Evolutionary conservation across 2,888 invertebrate genomes (phyloP).

Genomic region (Anorthoa munda): DNA sequence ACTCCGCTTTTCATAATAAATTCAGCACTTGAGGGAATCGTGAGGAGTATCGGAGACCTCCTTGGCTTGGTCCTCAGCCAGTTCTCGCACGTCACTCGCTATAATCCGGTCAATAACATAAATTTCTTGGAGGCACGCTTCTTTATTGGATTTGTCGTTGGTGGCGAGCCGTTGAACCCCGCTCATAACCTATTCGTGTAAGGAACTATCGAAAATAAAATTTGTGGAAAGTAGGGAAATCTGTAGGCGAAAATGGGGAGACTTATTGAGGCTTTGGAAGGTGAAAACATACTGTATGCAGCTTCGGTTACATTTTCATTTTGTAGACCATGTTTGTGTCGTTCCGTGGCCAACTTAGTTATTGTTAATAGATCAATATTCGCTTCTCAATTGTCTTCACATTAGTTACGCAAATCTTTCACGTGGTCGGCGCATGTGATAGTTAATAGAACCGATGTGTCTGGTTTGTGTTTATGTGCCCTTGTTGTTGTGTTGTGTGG

Average conservation of each 20-base stretch:
- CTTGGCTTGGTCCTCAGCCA: slow-evolving; percentile 75
- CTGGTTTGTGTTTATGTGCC: slow-evolving; percentile 36
- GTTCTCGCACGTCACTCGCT: slow-evolving; percentile 85
- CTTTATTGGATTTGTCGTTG: slow-evolving; percentile 88
- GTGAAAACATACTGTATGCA: slow-evolving; percentile 29
- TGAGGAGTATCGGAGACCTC: slow-evolving; percentile 73
- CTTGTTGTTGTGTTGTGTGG: slow-evolving; percentile 37
- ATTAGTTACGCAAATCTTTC: slow-evolving; percentile 50
- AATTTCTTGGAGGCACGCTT: slow-evolving; percentile 86
- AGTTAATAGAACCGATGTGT: slow-evolving; percentile 41
- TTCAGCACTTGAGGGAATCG: slow-evolving; percentile 65
- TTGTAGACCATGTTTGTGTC: background rate
- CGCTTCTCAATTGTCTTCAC: slow-evolving; percentile 47
- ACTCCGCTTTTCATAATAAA: slow-evolving; percentile 64
- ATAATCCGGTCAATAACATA: slow-evolving; percentile 90
- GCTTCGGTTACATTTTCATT: slow-evolving; percentile 23
- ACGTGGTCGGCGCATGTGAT: slow-evolving; percentile 48
- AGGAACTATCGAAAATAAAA: slow-evolving; percentile 81
- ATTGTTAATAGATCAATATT: slow-evolving; percentile 45
- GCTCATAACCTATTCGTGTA: slow-evolving; percentile 79
- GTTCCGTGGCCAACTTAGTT: background rate
- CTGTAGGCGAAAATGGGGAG: slow-evolving; percentile 69
- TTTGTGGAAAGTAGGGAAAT: slow-evolving; percentile 77
- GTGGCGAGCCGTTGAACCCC: slow-evolving; percentile 82
- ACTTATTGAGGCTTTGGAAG: slow-evolving; percentile 55